phyloP scores from a whole-genome alignment of 2,797 vertebrate species.

The Rousettus madagascariensis region DNA sequence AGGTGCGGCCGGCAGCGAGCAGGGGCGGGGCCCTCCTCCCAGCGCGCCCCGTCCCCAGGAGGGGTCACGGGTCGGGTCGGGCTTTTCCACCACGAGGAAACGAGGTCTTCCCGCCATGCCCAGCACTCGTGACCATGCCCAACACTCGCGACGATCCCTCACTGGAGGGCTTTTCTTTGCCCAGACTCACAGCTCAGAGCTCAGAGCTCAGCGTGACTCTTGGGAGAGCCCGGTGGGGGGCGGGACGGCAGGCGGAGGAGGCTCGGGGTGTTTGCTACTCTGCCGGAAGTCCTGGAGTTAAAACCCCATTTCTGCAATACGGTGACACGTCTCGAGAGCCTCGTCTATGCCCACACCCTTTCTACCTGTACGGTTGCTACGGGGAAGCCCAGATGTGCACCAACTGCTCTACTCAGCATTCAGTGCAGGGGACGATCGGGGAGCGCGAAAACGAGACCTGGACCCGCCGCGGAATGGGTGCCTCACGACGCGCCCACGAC shows the following conservation, averaged over 20 bases:
- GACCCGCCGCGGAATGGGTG: accelerated
- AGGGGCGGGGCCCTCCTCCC: neutral
- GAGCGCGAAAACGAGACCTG: neutral
- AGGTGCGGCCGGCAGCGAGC: neutral
- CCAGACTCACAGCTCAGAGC: neutral
- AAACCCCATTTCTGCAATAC: neutral
- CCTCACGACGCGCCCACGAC: accelerated
- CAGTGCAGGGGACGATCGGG: accelerated
- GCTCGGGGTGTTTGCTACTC: neutral
- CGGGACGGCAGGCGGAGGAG: accelerated
- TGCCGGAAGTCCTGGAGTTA: neutral
- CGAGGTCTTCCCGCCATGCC: neutral
- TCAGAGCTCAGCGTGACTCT: neutral
- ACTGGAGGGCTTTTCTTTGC: neutral
- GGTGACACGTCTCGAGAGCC: neutral
- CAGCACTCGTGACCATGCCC: neutral
- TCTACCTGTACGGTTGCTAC: accelerated
- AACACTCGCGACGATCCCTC: neutral
- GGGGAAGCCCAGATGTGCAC: neutral
- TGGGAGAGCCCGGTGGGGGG: neutral
- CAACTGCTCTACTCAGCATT: accelerated
- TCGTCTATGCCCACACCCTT: neutral
- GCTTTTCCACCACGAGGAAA: neutral
- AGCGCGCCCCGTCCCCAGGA: neutral
- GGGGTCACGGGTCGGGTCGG: neutral